Evolutionary conservation across 2,888 invertebrate genomes (phyloP), one percentile per base, ranked within the genome.

Genomic region (Sycophila texana): DNA sequence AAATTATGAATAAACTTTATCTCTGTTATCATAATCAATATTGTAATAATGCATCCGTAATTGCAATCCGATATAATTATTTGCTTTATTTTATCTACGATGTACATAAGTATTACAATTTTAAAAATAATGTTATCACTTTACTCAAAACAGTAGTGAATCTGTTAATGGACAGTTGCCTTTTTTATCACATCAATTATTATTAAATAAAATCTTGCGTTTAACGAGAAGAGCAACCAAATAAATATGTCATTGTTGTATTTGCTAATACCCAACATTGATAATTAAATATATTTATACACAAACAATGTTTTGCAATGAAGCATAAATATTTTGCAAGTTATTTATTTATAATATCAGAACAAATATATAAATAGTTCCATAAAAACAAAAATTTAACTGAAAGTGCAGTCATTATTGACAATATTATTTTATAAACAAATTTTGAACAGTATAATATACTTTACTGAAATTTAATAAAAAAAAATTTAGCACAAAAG

Each of bases 21-120:
- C 71, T 77, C 26, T 57, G 57, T 71, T 74, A 70, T 77, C 77
- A 55, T 71, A 65, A 71, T 77, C 58, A 65, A 58, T 49, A 63
- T 71, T 77, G 68, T 61, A 20, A 60, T 39, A 16, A 61, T 75
- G n/a, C 30, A 30, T 51, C n/a, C 74, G 61, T 26, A 63, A 49
- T 26, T 71, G 30, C 30, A 57, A 71, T 58, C 57, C 65, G 63
- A 71, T 77, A 58, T 77, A 57, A 63, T 61, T 68, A 68, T 70
- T 63, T 71, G 14, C 18, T n/a, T 71, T 70, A 5, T 71, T 68
- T 65, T 61, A 76, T 76, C 55, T 70, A 51, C 22, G 49, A 12
- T 22, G n/a, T 66, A 20, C 60, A 60, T 13, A 65, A n/a, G 57
- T 66, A 49, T 49, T 58, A 30, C 14, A 20, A 22, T 39, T 26